Conservation (phyloP, 2,888 invertebrate genomes). For the Silvanus unidentatus region DNA sequence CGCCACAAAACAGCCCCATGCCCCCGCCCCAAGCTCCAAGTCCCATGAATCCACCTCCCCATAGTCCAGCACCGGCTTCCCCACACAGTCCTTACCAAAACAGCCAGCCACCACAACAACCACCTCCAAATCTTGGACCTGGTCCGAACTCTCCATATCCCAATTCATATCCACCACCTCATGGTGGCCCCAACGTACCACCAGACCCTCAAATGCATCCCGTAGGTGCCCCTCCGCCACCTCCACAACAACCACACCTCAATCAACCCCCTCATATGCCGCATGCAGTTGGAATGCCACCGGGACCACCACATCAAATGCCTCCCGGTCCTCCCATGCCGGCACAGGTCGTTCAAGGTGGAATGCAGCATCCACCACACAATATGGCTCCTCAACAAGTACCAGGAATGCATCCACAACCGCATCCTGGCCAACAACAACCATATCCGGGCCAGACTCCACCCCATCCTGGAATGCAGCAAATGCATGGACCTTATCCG, state of each 20-base stretch:
- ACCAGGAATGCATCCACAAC: not conserved
- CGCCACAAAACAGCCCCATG: conserved; percentile 82
- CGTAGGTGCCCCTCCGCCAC: conserved; percentile 33
- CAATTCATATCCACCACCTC: conserved; percentile 21
- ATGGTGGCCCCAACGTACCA: conserved; percentile 32
- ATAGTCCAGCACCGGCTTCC: conserved; percentile 4
- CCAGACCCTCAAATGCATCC: conserved; percentile 28
- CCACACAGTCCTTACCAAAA: conserved; percentile 6
- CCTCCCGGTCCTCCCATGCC: conserved; percentile 18
- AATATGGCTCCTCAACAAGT: not conserved
- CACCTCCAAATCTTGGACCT: conserved; percentile 16
- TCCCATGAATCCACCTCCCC: conserved; percentile 51
- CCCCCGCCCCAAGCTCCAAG: conserved; percentile 81
- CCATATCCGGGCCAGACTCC: not conserved
- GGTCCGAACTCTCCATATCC: conserved; percentile 1
- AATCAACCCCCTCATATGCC: conserved; percentile 12
- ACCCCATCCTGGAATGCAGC: not conserved
- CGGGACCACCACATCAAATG: conserved; percentile 20
- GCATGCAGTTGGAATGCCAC: not conserved
- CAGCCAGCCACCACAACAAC: conserved; percentile 11
- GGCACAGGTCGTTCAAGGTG: not conserved
- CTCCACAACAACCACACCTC: conserved; percentile 2
- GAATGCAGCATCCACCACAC: not conserved
- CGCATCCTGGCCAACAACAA: conserved; percentile 20
- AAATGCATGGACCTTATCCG: not conserved